These are phyloP conservation scores for Caenorhabditis japonica DNA, from an alignment of 2,888 invertebrate species.

Conservation along the genomic window DNA sequence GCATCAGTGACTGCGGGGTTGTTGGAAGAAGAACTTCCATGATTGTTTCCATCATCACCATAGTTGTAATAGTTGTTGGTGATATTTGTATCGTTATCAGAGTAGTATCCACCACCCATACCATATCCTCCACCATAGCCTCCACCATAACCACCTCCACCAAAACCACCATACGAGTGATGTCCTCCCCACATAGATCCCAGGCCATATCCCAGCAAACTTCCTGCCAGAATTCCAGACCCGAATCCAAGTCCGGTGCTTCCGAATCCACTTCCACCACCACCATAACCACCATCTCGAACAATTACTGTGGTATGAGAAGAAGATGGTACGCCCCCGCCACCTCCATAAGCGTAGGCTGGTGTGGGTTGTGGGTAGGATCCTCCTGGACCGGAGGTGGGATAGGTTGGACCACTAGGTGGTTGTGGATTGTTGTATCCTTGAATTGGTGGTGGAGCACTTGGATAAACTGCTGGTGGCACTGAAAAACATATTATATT, in stretches of 20 bases:
- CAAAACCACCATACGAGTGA: conserved; percentile 56
- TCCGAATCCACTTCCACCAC: conserved; percentile 50
- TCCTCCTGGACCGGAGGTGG: not conserved
- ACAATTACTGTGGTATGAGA: conserved; percentile 42
- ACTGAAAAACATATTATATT: conserved; percentile 54
- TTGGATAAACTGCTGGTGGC: conserved; percentile 73
- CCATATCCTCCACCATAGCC: conserved; percentile 64
- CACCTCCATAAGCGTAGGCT: conserved; percentile 7
- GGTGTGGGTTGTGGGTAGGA: conserved; percentile 35
- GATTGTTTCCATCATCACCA: conserved; percentile 44
- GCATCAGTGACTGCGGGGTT: conserved; percentile 11
- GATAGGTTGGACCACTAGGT: conserved; percentile 20
- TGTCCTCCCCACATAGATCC: conserved; percentile 62
- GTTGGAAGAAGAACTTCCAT: conserved; percentile 11
- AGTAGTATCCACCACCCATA: conserved; percentile 65
- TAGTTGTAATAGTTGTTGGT: conserved; percentile 68
- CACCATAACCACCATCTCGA: conserved; percentile 36
- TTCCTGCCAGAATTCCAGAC: conserved; percentile 69
- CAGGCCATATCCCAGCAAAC: conserved; percentile 66
- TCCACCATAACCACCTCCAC: conserved; percentile 59
- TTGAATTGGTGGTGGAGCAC: conserved; percentile 66
- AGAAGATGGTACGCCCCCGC: conserved; percentile 18
- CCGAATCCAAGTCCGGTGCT: conserved; percentile 65
- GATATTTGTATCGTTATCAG: conserved; percentile 71
- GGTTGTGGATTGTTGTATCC: conserved; percentile 24